These are phyloP conservation scores for Chloroclystis v-ata DNA, from an alignment of 2,888 invertebrate species.

Conservation along the genomic window DNA sequence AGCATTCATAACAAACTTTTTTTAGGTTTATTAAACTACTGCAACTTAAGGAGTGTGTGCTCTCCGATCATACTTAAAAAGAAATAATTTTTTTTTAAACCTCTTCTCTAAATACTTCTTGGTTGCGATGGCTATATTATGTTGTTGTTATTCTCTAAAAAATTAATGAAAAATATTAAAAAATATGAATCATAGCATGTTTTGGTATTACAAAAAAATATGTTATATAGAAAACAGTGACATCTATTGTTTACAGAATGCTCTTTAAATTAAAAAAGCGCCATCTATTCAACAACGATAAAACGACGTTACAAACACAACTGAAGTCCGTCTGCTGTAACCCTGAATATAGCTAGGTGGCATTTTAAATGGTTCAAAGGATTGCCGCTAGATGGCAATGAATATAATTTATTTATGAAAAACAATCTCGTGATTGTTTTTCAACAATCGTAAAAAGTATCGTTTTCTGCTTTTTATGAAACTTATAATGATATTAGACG, in stretches of 20 bases:
- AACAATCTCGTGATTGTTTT: too few relatives aligned
- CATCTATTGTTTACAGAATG: slow-evolving; percentile 1
- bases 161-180: too few relatives aligned
- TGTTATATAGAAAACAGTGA: not conserved
- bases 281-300: slow-evolving; percentile 2
- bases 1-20: too few relatives aligned
- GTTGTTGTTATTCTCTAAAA: too few relatives aligned
- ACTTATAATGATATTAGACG: slow-evolving; percentile 10
- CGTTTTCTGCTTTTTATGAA: slow-evolving; percentile 9
- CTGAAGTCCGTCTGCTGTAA: not conserved
- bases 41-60: too few relatives aligned
- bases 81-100: too few relatives aligned
- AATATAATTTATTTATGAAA: not conserved
- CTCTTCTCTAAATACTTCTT: too few relatives aligned
- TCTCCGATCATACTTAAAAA: too few relatives aligned
- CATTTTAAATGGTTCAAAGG: not conserved
- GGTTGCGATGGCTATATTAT: too few relatives aligned
- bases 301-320: not conserved
- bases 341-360: not conserved
- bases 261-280: not conserved
- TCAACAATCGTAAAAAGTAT: not conserved
- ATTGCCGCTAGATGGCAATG: slow-evolving; percentile 8
- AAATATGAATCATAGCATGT: too few relatives aligned
- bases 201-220: too few relatives aligned
- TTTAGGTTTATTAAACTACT: too few relatives aligned